Base-by-base conservation (phyloP, 2,888 invertebrate genomes). In the Carpatolechia fugitivella region DNA sequence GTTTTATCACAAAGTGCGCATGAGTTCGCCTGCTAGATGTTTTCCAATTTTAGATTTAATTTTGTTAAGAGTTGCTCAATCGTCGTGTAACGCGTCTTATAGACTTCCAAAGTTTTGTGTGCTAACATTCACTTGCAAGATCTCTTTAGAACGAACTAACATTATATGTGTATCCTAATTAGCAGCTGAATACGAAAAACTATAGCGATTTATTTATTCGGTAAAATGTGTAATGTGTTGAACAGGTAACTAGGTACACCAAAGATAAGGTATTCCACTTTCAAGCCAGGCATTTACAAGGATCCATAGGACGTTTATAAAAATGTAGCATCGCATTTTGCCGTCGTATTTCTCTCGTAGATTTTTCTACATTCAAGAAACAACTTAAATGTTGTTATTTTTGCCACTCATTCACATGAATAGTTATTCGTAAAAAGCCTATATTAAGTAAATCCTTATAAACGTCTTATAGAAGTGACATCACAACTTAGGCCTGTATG, bases 51-150 rank as follows among this genome's bases (percentile, higher is more conserved):
- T 77, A 75, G 72, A 72, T 70, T 70, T n/a, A n/a, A n/a, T n/a
- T n/a, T n/a, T 67, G 63, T 70, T 81, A 79, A 76, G 72, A 66
- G 68, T 81, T 86, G 86, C 85, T 87, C 85, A 87, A 87, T 80
- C 69, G 58, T 77, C 68, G 64, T 74, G 76, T 74, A 69, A 69
- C 63, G 69, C 73, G 70, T 66, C 68, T 70, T 62, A 68, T 70
- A 72, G 68, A 74, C 66, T 72, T 77, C 68, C 64, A 68, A 62
- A 65, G 35, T 20, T 55, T 61, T 66, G 56, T 63, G 57, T 55
- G 60, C 56, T 35, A 36, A 47, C 31, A 6, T 49, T 16, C 31
- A 47, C 18, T 20, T 38, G 50, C 14, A 50, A 44, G 51, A 57
- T 55, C 54, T 60, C 40, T 29, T 10, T 29, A 13, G 8, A n/a